A percentile compares a stretch with the other conserved stretches of the same genome.
Conservation (phyloP, 2,888 invertebrate genomes). For the Watsonalla binaria region DNA sequence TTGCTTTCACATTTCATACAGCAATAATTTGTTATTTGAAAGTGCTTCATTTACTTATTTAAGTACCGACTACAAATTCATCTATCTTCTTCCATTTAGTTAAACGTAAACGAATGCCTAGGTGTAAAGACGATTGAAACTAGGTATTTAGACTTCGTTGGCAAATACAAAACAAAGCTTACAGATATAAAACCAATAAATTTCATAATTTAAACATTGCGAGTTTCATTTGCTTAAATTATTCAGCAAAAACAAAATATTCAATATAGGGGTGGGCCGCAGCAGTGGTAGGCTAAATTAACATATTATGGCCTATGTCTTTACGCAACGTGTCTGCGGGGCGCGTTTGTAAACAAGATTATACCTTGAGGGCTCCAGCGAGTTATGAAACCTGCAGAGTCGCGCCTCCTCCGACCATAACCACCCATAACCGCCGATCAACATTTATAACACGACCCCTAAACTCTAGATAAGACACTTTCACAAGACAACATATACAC, state of each 20-base stretch:
- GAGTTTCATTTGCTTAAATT: conserved; percentile 50
- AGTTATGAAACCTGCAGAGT: conserved; percentile 36
- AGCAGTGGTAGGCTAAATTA: conserved; percentile 49
- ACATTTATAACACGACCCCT: conserved; percentile 22
- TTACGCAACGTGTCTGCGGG: conserved; percentile 33
- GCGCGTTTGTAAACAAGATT: conserved; percentile 49
- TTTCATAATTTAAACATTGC: conserved; percentile 9
- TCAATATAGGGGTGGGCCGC: conserved; percentile 50
- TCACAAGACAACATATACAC: conserved; percentile 2
- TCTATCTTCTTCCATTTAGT: too few species aligned
- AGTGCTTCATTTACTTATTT: too few species aligned
- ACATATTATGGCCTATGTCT: conserved; percentile 51
- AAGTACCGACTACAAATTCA: too few species aligned
- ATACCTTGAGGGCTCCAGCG: conserved; percentile 35
- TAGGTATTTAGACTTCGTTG: too few species aligned
- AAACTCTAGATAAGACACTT: conserved; percentile 11
- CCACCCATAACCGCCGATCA: conserved; percentile 22
- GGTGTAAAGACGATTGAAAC: too few species aligned
- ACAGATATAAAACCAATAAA: not conserved
- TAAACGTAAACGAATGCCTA: too few species aligned
- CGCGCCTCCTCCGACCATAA: conserved; percentile 14
- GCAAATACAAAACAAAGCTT: too few species aligned
- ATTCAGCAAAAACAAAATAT: conserved; percentile 57
- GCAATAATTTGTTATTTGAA: too few species aligned
- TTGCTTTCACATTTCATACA: too few species aligned